phyloP scores from a whole-genome alignment of 2,797 vertebrate genomes.

The Urosaurus nigricauda region DNA sequence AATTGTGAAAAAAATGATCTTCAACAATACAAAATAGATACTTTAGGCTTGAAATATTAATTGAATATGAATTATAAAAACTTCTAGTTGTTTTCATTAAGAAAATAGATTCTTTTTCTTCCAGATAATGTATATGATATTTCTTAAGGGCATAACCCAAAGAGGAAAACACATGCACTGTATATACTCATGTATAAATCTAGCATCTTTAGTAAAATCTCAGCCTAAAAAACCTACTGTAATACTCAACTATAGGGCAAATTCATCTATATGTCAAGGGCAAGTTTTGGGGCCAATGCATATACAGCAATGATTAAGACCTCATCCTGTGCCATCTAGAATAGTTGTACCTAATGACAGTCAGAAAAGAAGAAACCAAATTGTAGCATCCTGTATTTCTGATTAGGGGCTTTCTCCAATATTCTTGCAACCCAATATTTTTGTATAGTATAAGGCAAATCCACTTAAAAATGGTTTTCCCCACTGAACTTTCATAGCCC shows the following conservation, averaged over 20 bases:
- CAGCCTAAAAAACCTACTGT: no score
- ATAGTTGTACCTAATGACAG: not conserved
- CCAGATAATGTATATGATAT: not conserved
- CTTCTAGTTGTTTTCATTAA: not conserved
- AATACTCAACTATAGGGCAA: no score
- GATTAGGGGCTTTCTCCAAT: not conserved
- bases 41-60: not conserved
- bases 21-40: not conserved
- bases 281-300: not conserved
- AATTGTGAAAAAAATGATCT: not conserved
- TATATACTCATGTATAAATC: not conserved
- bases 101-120: not conserved
- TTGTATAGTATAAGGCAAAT: constrained; percentile 14
- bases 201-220: no score
- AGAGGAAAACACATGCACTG: rapidly evolving
- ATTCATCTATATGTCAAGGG: no score
- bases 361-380: not conserved
- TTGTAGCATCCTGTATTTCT: not conserved
- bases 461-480: not conserved
- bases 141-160: not conserved
- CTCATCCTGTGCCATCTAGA: not conserved
- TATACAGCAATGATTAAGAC: not conserved
- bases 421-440: constrained; percentile 6
- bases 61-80: not conserved
- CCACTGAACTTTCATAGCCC: not conserved